Conservation (phyloP, 37 sponge, comb jelly and placozoan genomes). For the Spongia lamella region DNA sequence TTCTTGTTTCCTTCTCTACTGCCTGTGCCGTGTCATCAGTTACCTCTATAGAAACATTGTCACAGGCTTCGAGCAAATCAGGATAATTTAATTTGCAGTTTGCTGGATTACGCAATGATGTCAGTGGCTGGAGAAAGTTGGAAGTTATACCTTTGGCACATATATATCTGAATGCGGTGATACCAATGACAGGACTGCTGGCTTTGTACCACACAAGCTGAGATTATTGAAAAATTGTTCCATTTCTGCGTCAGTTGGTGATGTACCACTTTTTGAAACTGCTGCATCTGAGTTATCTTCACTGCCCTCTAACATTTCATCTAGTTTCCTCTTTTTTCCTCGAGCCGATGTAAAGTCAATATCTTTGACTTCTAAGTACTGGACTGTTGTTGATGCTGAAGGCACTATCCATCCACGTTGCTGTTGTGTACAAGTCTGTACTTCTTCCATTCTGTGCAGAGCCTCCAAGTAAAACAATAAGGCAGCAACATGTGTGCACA, state of each 20-base stretch:
- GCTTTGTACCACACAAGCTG: too few relatives aligned
- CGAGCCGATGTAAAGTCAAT: constrained; percentile 39
- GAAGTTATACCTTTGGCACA: constrained; percentile 16
- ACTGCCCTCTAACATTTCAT: not conserved
- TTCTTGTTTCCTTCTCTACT: constrained; percentile 35
- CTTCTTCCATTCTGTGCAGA: constrained; percentile 28
- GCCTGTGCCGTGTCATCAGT: not conserved
- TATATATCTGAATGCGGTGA: constrained; percentile 23
- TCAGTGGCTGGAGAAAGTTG: constrained; percentile 11
- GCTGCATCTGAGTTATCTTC: too few relatives aligned
- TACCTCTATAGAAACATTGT: constrained; percentile 1
- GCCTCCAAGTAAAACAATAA: constrained; percentile 58
- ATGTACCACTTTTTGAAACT: constrained; percentile 2
- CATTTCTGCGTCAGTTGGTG: constrained; percentile 39
- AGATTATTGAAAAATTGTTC: not conserved
- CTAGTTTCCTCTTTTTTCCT: constrained; percentile 34
- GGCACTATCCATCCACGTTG: constrained; percentile 64
- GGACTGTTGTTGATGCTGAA: constrained; percentile 26
- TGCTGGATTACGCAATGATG: not conserved
- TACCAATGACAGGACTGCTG: constrained; percentile 32
- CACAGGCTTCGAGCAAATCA: constrained; percentile 18
- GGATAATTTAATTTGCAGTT: not conserved
- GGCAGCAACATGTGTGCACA: constrained; percentile 66
- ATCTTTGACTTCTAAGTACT: constrained; percentile 26
- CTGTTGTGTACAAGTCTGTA: constrained; percentile 49